Conservation (phyloP, 2,797 vertebrate species). For the Holocentrus rufus region DNA sequence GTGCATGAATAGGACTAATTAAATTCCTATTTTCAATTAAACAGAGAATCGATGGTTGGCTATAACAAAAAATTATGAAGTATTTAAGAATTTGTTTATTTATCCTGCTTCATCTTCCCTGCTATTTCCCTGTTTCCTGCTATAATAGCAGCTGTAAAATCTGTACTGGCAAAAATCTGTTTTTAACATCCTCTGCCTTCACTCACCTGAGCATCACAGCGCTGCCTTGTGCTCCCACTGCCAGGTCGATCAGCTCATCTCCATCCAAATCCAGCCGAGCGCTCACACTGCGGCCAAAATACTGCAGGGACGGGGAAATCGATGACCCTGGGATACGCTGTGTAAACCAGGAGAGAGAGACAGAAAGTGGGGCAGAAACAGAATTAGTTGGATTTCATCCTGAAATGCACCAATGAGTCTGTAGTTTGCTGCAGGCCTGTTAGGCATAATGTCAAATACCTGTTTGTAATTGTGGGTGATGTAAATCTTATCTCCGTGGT, state of each 20-base stretch:
- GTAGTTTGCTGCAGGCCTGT: too few species aligned
- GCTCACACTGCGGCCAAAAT: conserved; percentile 92
- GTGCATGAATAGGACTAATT: too few species aligned
- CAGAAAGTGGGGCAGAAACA: conserved; percentile 8
- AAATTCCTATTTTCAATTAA: too few species aligned
- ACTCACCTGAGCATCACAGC: conserved; percentile 89
- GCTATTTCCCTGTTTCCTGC: neutral
- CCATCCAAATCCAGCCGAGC: conserved; percentile 89
- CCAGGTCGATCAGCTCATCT: conserved; percentile 90
- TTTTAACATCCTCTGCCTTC: neutral
- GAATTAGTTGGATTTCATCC: conserved; percentile 3
- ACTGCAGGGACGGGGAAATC: conserved; percentile 83
- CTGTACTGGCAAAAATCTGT: neutral
- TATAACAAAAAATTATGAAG: neutral
- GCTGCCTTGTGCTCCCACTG: conserved; percentile 90
- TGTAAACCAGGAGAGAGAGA: conserved; percentile 11
- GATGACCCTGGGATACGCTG: conserved; percentile 87
- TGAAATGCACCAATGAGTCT: conserved; percentile 9
- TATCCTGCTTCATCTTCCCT: neutral
- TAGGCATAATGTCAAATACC: conserved; percentile 68
- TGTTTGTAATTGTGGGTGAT: conserved; percentile 84
- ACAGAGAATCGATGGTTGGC: too few species aligned
- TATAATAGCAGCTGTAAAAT: conserved; percentile 6
- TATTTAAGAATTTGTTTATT: neutral
- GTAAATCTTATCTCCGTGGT: conserved; percentile 83